Base-by-base conservation (phyloP, 2,888 invertebrate genomes). In the Brenthis ino region DNA sequence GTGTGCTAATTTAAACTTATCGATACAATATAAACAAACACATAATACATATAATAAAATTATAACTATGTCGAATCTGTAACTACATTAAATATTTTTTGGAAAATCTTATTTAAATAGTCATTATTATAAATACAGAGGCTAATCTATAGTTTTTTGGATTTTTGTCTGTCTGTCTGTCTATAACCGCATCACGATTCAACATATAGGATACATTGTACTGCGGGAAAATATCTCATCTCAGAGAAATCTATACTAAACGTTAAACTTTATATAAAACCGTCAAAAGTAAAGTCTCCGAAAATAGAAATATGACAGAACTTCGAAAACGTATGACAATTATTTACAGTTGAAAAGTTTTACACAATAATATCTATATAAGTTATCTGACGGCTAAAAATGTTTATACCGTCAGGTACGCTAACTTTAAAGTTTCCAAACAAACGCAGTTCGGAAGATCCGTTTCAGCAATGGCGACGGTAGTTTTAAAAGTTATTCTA, bases 401-500 rank as follows among this genome's bases (percentile, higher is more conserved):
- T 75, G 72, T 77, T 77, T 76, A 76, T 76, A 73, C 75, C 70
- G 72, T 70, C 75, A 76, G 76, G 76, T 75, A 77, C 61, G 67
- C 72, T 72, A 74, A 77, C 72, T 79, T 75, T 67, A 77, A 80
- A 80, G 75, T 79, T 77, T 69, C 65, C 71, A 73, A 76, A 74
- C 76, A 76, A 77, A 73, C 74, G 76, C 75, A 75, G 75, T 79
- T 76, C 73, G 70, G 73, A 77, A 77, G 75, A 77, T 77, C 68
- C 74, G 76, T 73, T 73, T 67, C 72, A 71, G 71, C 74, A 77
- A 65, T 73, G 73, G 78, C 78, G 82, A 77, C 77, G 75, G 74
- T 73, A 74, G 77, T 83, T 85, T 82, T 80, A 70, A 77, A 88
- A 87, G 82, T 87, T 86, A 80, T 83, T 79, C 83, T 78, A 80